phyloP scores from a whole-genome alignment of 2,113 vertebrate genomes.

The Canis aureus region DNA sequence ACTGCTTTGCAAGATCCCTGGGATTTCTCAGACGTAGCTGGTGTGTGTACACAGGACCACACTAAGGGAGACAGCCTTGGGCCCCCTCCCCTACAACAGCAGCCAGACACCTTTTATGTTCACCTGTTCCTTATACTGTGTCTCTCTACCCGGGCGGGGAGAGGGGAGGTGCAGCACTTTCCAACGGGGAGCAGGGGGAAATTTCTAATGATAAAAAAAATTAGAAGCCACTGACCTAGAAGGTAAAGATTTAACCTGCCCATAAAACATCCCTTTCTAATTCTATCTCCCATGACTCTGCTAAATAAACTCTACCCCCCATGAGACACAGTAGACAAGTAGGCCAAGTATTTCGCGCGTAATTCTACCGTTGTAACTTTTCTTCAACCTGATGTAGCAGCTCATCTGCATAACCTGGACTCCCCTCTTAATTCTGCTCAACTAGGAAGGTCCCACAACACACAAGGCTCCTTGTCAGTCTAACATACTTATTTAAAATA shows the following conservation, averaged over 20 bases:
- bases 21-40: not conserved
- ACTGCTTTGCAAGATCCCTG: not conserved
- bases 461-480: not conserved
- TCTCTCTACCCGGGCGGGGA: not conserved
- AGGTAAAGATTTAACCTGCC: not conserved
- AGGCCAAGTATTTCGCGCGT: not conserved
- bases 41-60: fast-evolving
- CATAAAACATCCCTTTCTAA: conserved; percentile 9
- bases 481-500: not conserved
- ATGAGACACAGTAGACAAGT: not conserved
- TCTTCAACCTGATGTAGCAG: not conserved
- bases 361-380: no score
- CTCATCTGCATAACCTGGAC: not conserved
- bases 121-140: not conserved
- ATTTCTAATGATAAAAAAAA: not conserved
- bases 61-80: no score
- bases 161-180: no score
- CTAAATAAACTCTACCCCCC: not conserved
- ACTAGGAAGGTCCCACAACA: not conserved
- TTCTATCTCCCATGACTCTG: not conserved
- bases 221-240: not conserved
- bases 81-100: not conserved
- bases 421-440: not conserved
- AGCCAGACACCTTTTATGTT: not conserved
- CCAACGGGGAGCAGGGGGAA: not conserved